Base-by-base conservation (phyloP, 23 tunicate species). In the Oikopleura vanhoeffeni region DNA sequence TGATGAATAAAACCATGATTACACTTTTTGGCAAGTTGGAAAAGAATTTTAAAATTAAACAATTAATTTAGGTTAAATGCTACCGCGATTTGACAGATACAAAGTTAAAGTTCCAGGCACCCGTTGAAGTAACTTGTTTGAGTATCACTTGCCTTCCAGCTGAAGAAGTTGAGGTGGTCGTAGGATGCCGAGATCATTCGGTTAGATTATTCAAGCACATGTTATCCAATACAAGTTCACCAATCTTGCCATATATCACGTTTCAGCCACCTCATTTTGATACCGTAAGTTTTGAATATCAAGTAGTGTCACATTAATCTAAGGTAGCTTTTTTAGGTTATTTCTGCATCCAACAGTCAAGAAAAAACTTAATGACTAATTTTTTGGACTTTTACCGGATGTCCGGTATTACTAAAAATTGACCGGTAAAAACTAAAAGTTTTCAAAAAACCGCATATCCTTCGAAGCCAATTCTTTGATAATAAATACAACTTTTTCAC, bases 11-110 rank as follows among this genome's bases (percentile, higher is more conserved):
- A 49, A 49, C 60, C 18, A 8, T 49, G 8, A 49, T 49, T 18
- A 49, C 18, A 71, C 27, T 71, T 71, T 24, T 24, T 32, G 38
- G 32, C 38, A 71, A n/a, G n/a, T n/a, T n/a, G n/a, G n/a, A n/a
- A n/a, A n/a, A n/a, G n/a, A n/a, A n/a, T n/a, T n/a, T n/a, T n/a
- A n/a, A n/a, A n/a, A n/a, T n/a, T n/a, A n/a, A n/a, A n/a, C n/a
- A n/a, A n/a, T n/a, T n/a, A n/a, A n/a, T n/a, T n/a, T 13, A 71
- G 79, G 79, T 71, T 33, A 71, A 71, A 30, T 71, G 79, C 35
- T 71, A 71, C 38, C 4, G 27, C 38, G 35, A 71, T 30, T 38
- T 13, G 3, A 13, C 35, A 4, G 79, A 71, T 30, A 71, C 79
- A 38, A 30, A 38, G 35, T 2, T 71, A 18, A 18, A 30, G 35